These are phyloP conservation scores for Nudaria mundana DNA, from an alignment of 2,888 invertebrate genomes.

Conservation along the genomic window DNA sequence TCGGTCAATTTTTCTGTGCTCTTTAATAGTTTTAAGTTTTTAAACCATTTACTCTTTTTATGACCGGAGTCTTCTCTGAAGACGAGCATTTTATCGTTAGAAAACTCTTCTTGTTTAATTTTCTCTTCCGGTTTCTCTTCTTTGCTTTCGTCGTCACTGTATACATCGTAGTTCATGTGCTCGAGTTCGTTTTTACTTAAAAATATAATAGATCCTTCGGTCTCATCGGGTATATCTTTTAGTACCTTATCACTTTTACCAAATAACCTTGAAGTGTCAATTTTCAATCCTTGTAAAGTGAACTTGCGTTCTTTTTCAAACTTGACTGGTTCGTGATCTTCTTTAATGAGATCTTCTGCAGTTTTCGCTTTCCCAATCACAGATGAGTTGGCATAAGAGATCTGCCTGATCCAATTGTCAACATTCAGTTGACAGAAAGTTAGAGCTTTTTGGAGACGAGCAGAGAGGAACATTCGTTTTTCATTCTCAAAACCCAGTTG, in stretches of 20 bases:
- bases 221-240: conserved; percentile 80
- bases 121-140: conserved; percentile 70
- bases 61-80: conserved; percentile 73
- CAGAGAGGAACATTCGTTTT: conserved; percentile 83
- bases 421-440: conserved; percentile 84
- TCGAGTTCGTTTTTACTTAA: conserved; percentile 84
- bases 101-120: conserved; percentile 62
- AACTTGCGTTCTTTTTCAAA: conserved; percentile 78
- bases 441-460: conserved; percentile 83
- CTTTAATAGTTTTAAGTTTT: conserved; percentile 79
- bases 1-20: conserved; percentile 72
- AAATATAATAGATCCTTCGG: conserved; percentile 85
- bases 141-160: conserved; percentile 75
- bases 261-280: conserved; percentile 72
- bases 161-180: conserved; percentile 81
- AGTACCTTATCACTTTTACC: conserved; percentile 77
- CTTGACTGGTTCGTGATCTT: conserved; percentile 76
- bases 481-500: conserved; percentile 83
- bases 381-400: conserved; percentile 73
- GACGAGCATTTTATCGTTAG: conserved; percentile 74
- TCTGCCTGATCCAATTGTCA: conserved; percentile 84
- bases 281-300: conserved; percentile 74
- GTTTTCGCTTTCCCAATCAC: conserved; percentile 66
- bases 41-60: conserved; percentile 85
- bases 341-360: conserved; percentile 78